A percentile compares a stretch with the other conserved stretches of the same genome.
These are phyloP conservation scores for Chaunax sp. DNA, from an alignment of 2,797 vertebrate species.

Conservation along the genomic window DNA sequence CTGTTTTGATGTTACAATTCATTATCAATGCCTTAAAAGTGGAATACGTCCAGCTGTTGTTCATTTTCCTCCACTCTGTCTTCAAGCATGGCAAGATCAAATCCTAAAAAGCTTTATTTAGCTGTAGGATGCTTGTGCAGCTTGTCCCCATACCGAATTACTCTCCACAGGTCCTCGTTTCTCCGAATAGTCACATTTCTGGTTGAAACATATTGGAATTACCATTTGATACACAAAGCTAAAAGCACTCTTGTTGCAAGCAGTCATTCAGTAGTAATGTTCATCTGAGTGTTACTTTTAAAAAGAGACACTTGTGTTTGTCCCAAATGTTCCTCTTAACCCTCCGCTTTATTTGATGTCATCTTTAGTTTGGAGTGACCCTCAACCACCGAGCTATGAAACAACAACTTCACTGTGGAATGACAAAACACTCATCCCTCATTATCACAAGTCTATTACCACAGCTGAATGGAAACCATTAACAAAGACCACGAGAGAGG, in stretches of 20 bases:
- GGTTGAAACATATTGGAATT: too few relatives aligned
- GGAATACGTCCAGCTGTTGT: not conserved
- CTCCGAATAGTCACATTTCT: not conserved
- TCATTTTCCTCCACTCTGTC: not conserved
- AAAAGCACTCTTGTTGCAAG: not conserved
- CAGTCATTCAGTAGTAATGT: not conserved
- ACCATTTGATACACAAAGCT: not conserved
- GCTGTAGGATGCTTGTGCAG: too few relatives aligned
- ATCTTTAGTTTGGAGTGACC: not conserved
- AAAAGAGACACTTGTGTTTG: not conserved
- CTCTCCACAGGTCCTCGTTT: too few relatives aligned
- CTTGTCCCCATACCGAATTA: too few relatives aligned
- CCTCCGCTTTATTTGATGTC: not conserved
- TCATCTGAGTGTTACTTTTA: not conserved
- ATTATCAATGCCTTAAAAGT: not conserved
- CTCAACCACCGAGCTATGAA: not conserved
- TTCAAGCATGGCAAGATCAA: not conserved
- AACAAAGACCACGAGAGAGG: not conserved
- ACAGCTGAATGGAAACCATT: not conserved
- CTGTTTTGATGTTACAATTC: not conserved
- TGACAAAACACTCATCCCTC: not conserved
- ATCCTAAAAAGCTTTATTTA: not conserved
- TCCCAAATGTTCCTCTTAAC: not conserved
- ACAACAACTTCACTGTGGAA: not conserved
- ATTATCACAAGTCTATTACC: not conserved